A percentile compares a stretch with the other conserved stretches of the same genome.
Conservation (phyloP, 37 sponge, comb jelly and placozoan genomes). For the Eunapius fragilis region DNA sequence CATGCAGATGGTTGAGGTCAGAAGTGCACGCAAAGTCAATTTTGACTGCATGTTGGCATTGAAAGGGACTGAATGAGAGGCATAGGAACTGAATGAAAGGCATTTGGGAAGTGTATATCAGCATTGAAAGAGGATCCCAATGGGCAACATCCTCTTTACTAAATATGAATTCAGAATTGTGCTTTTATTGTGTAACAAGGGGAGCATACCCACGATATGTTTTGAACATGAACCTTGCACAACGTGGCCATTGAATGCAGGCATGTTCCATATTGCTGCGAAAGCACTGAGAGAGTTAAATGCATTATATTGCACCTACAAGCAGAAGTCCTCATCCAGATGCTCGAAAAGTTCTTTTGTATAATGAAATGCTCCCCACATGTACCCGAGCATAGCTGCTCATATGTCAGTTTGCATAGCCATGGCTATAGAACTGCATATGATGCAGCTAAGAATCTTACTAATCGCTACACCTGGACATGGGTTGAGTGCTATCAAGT, state of each 20-base stretch:
- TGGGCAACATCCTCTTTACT: conserved; percentile 53
- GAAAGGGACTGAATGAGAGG: too few relatives aligned
- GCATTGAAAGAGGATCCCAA: conserved; percentile 32
- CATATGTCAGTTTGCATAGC: conserved; percentile 29
- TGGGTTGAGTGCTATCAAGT: too few relatives aligned
- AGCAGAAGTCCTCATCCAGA: conserved; percentile 47
- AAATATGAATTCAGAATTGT: background rate
- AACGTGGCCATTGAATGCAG: conserved; percentile 27
- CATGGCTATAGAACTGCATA: conserved; percentile 10
- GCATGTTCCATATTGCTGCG: conserved; percentile 17
- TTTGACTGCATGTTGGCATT: background rate
- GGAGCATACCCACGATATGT: conserved; percentile 30
- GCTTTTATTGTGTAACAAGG: conserved; percentile 4
- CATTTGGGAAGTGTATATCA: conserved; percentile 6
- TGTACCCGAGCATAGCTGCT: conserved; percentile 22
- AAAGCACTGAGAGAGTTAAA: conserved; percentile 2
- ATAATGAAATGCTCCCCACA: conserved; percentile 31
- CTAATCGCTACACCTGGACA: background rate
- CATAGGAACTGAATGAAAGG: too few relatives aligned
- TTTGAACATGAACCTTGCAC: conserved; percentile 38
- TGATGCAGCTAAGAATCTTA: conserved; percentile 5
- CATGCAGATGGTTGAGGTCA: conserved; percentile 3
- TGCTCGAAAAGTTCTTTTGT: conserved; percentile 33
- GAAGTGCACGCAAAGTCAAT: conserved; percentile 40
- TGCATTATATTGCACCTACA: conserved; percentile 27